Percentiles rank a stretch among this genome's conserved stretches.
Conservation (phyloP, 1,140 invertebrate genomes). For the Aphidius gifuensis region DNA sequence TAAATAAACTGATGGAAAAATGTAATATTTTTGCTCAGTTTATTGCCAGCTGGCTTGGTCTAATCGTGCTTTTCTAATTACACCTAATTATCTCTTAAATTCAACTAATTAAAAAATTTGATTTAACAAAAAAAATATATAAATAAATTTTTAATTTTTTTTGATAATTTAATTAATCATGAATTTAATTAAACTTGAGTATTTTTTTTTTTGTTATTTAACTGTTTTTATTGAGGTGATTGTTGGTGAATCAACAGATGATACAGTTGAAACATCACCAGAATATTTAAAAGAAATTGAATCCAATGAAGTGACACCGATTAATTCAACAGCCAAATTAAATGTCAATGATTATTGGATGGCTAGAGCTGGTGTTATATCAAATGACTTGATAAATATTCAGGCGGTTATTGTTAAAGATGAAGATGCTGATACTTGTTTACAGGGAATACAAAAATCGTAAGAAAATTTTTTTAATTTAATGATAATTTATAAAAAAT, state of each 20-base stretch:
- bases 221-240: too few relatives aligned
- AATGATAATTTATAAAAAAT: background rate
- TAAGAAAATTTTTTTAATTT: slow-evolving; percentile 18
- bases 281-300: background rate
- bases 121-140: background rate
- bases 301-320: background rate
- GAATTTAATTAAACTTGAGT: background rate
- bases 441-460: slow-evolving; percentile 22
- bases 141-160: too few relatives aligned
- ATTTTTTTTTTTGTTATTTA: too few relatives aligned
- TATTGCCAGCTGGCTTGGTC: background rate
- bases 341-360: slow-evolving; percentile 26
- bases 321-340: background rate
- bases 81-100: too few relatives aligned
- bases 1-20: slow-evolving; percentile 31
- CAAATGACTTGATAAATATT: slow-evolving; percentile 24
- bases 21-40: slow-evolving; percentile 5
- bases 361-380: slow-evolving; percentile 20
- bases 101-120: too few relatives aligned
- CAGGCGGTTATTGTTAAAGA: slow-evolving; percentile 36
- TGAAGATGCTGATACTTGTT: slow-evolving; percentile 27
- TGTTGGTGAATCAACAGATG: background rate
- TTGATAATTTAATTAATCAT: background rate
- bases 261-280: background rate
- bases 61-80: background rate